Evolutionary conservation across 2,797 vertebrate genomes (phyloP), one percentile per base, ranked within the genome.

Genomic region (Epinephelus awoara): DNA sequence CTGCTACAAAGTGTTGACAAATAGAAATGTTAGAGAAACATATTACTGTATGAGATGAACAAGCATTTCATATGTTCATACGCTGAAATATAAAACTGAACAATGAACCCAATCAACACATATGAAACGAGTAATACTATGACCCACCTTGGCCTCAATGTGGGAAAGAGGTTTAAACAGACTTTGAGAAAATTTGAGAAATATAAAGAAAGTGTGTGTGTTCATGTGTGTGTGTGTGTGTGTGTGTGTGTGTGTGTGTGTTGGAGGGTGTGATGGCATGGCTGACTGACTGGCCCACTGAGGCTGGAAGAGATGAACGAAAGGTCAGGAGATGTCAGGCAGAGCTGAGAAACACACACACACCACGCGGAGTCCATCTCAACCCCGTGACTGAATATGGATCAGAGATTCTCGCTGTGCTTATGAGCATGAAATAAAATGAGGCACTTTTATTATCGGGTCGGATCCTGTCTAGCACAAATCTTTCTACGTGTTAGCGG

Each of bases 311-410:
- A 88, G 67, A 87, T 86, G 85, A 89, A 79, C 23, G 50, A 88
- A 88, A 89, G 88, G 87, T 92, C 85, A 87, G 83, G 38, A 80
- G 74, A 87, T 85, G 86, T 86, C 80, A 85, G 75, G 79, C 84
- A 78, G 64, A 85, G 51, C 78, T 77, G 57, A 78, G 57, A 82
- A 52, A 65, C n/a, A 80, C 62, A 77, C 62, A 77, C 23, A 61
- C 47, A 25, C 67, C 46, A 67, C 61, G 74, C 75, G 50, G 49
- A 69, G 57, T 57, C 51, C 44, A 62, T 80, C 61, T 77, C 72
- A 79, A 81, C 69, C 66, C 66, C 1, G 44, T 73, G 71, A 81
- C 79, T 79, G 68, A 87, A 72, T 75, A 86, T 81, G 86, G 80
- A 90, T 88, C 88, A 82, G 25, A 76, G 76, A 72, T 50, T 75